Conservation (phyloP, 2,797 vertebrate genomes). For the Pseudomugil gertrudae region DNA sequence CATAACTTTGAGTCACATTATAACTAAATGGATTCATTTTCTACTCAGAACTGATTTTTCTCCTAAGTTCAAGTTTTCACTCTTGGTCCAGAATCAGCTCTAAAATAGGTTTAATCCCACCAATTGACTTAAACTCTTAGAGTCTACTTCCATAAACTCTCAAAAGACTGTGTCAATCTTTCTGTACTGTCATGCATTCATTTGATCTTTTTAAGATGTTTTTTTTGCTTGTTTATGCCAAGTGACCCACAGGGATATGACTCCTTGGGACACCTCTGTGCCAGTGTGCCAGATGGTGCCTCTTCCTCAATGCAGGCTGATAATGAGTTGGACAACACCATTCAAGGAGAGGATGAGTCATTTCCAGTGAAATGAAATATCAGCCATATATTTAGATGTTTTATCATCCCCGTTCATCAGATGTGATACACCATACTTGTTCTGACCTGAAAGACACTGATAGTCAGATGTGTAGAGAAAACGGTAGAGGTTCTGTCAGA, state of each 20-base stretch:
- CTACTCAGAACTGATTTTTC: slow-evolving; percentile 18
- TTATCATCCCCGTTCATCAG: slow-evolving; percentile 50
- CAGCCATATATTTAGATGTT: slow-evolving; percentile 49
- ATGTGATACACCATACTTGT: slow-evolving; percentile 40
- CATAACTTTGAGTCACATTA: slow-evolving; percentile 35
- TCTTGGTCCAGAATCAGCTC: slow-evolving; percentile 20
- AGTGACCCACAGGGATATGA: slow-evolving; percentile 29
- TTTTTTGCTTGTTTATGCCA: slow-evolving; percentile 48
- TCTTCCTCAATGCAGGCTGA: slow-evolving; percentile 30
- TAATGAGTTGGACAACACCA: slow-evolving; percentile 25
- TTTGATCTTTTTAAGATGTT: slow-evolving; percentile 41
- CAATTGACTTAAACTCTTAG: slow-evolving; percentile 31
- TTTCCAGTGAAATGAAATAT: slow-evolving; percentile 36
- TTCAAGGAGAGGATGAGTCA: slow-evolving; percentile 43
- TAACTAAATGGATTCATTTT: slow-evolving; percentile 18
- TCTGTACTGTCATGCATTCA: slow-evolving; percentile 42
- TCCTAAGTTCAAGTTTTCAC: slow-evolving; percentile 28
- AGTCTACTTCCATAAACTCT: slow-evolving; percentile 15
- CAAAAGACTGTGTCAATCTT: slow-evolving; percentile 39
- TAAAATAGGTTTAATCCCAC: slow-evolving; percentile 41
- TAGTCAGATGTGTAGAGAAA: slow-evolving; percentile 27
- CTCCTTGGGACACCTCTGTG: slow-evolving; percentile 37
- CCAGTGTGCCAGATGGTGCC: slow-evolving; percentile 29
- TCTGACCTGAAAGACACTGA: slow-evolving; percentile 35
- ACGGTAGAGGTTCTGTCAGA: slow-evolving; percentile 24